Evolutionary conservation across 1,140 invertebrate species (phyloP).

Genomic region (Pollicipes pollicipes): DNA sequence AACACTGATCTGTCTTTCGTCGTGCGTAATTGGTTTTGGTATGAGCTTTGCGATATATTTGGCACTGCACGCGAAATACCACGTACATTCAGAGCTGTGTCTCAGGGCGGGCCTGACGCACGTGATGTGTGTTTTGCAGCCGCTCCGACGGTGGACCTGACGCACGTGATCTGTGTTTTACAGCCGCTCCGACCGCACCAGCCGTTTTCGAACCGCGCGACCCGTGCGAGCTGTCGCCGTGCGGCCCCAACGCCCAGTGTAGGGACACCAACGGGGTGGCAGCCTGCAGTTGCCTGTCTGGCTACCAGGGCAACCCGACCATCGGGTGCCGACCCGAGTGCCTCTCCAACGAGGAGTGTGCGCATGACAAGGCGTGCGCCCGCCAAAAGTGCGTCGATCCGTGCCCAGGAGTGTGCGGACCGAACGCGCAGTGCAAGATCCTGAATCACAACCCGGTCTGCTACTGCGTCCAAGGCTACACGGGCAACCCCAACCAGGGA

Average conservation of each 20-base stretch:
- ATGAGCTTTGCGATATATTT: no score
- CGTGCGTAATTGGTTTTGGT: no score
- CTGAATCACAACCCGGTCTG: conserved; percentile 47
- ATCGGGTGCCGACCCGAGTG: conserved; percentile 37
- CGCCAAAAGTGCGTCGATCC: conserved; percentile 31
- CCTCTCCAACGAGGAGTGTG: conserved; percentile 60
- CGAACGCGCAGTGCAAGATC: conserved; percentile 41
- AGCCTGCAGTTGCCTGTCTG: conserved; percentile 38
- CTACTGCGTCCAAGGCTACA: conserved; percentile 38
- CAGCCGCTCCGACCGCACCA: no score
- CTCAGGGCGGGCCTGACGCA: no score
- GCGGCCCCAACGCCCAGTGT: conserved; percentile 39
- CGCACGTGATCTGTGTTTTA: no score
- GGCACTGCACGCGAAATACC: no score
- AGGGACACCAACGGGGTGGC: conserved; percentile 17
- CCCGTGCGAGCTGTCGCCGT: conserved; percentile 50
- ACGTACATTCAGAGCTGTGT: no score
- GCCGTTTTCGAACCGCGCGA: conserved; percentile 22
- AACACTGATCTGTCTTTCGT: no score
- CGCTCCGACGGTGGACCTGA: no score
- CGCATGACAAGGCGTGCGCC: conserved; percentile 52
- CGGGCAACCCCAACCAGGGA: conserved; percentile 53
- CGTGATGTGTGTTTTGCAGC: no score
- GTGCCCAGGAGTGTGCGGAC: conserved; percentile 15
- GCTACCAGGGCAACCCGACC: conserved; percentile 34